These are phyloP conservation scores for Cygnus atratus DNA, from an alignment of 2,113 vertebrate species.

Conservation along the genomic window DNA sequence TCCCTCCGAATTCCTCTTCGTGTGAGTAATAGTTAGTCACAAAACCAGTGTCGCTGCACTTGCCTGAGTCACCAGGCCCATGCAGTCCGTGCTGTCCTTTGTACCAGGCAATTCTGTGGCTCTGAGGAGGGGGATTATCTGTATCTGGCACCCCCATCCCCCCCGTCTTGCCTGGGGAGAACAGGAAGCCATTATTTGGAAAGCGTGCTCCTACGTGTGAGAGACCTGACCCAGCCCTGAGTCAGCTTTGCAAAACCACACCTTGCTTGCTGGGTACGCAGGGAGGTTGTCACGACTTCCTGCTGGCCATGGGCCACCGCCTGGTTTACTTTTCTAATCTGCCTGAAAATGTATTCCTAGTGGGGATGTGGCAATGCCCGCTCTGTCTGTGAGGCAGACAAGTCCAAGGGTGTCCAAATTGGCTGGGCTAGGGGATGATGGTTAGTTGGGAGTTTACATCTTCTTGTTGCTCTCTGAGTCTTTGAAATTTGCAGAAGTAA, in stretches of 20 bases:
- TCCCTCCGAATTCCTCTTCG: conserved; percentile 38
- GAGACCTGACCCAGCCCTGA: conserved; percentile 50
- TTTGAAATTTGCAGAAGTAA: background rate
- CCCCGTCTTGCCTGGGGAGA: background rate
- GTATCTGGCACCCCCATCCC: background rate
- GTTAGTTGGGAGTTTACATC: accelerated
- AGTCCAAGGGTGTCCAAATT: background rate
- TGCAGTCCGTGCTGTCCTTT: background rate
- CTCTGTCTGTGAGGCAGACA: background rate
- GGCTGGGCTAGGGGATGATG: background rate
- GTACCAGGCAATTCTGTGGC: background rate
- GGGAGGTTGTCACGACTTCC: conserved; percentile 38
- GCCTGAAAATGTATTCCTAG: background rate
- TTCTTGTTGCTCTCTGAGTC: background rate
- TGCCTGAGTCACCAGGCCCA: conserved; percentile 40
- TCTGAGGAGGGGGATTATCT: conserved; percentile 9
- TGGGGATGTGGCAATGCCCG: background rate
- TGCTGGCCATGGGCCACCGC: background rate
- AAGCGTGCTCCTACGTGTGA: conserved; percentile 9
- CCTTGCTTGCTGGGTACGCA: conserved; percentile 63
- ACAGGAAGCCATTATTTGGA: conserved; percentile 33
- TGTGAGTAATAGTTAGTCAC: conserved; percentile 62
- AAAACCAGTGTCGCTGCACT: background rate
- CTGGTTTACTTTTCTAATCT: background rate
- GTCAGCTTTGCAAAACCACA: conserved; percentile 56